phyloP scores from a whole-genome alignment of 2,888 invertebrate species.

The Alviniconcha strummeri region DNA sequence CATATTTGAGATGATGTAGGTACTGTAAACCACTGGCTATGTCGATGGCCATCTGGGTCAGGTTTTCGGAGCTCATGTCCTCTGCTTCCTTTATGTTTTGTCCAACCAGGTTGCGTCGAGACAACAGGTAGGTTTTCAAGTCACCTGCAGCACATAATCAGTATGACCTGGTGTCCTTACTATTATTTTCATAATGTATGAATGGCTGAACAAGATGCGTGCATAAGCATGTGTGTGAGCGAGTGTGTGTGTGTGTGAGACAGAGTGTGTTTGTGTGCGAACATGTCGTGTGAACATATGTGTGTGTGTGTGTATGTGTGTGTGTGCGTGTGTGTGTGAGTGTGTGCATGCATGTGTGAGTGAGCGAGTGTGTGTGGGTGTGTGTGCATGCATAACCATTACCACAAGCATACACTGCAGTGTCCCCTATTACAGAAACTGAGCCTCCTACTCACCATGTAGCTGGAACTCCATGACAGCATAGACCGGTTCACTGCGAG shows the following conservation, averaged over 20 bases:
- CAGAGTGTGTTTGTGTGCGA: not conserved
- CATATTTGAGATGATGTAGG: constrained; percentile 88
- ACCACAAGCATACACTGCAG: no score
- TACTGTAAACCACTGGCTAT: constrained; percentile 90
- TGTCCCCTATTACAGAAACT: no score
- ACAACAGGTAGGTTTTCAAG: constrained; percentile 89
- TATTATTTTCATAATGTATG: no score
- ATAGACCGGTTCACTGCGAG: constrained; percentile 89
- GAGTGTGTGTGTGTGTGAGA: no score
- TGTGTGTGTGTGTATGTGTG: not conserved
- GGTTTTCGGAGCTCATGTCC: constrained; percentile 85
- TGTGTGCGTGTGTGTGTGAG: no score
- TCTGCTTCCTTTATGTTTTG: constrained; percentile 76
- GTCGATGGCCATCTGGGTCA: constrained; percentile 92
- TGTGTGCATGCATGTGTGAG: no score
- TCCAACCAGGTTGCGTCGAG: constrained; percentile 86
- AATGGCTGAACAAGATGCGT: no score
- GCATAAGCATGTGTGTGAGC: no score
- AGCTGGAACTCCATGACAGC: constrained; percentile 96
- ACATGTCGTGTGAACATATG: no score
- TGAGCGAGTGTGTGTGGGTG: no score
- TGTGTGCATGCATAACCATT: no score
- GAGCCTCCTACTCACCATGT: constrained; percentile 78
- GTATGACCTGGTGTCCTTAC: no score
- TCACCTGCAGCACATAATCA: constrained; percentile 78